A percentile compares a stretch with the other conserved stretches of the same genome.
These are phyloP conservation scores for Morone chrysops DNA, from an alignment of 2,113 vertebrate genomes.

Conservation along the genomic window DNA sequence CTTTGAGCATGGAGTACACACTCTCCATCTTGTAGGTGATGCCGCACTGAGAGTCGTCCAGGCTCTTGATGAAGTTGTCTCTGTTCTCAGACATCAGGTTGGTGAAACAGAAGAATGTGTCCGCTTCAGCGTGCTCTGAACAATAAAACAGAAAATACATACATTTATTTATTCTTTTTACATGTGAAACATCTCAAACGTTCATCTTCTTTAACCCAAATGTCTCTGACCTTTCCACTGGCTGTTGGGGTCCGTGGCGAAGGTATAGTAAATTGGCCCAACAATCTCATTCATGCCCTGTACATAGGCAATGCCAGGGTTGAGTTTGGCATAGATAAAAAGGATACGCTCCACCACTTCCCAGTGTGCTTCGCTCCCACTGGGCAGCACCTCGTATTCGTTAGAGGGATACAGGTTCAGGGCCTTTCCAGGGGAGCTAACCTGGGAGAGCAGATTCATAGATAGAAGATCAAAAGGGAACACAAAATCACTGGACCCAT, in stretches of 20 bases:
- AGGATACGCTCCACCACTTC: constrained; percentile 98
- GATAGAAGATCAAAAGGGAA: no score
- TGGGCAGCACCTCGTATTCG: constrained; percentile 92
- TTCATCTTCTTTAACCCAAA: not conserved
- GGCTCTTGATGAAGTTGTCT: constrained; percentile 99
- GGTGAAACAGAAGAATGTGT: constrained; percentile 99
- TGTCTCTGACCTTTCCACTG: constrained; percentile 90
- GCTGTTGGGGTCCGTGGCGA: constrained; percentile 93
- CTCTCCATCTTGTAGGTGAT: constrained; percentile 99
- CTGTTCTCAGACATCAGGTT: constrained; percentile 98
- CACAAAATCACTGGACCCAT: no score
- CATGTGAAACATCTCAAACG: not conserved
- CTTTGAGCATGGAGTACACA: constrained; percentile 94
- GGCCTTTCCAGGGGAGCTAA: constrained; percentile 93
- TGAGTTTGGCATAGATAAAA: constrained; percentile 99
- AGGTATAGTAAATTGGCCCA: constrained; percentile 97
- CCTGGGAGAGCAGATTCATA: constrained; percentile 77
- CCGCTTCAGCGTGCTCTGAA: constrained; percentile 95
- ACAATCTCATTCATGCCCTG: constrained; percentile 99
- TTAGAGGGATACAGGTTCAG: constrained; percentile 86
- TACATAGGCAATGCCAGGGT: constrained; percentile 96
- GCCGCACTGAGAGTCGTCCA: constrained; percentile 97
- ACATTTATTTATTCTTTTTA: not conserved
- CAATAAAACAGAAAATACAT: not conserved
- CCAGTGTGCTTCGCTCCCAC: constrained; percentile 96